Percentiles rank a stretch among this genome's conserved stretches.
Evolutionary conservation across 2,888 invertebrate genomes (phyloP).

Genomic region (Coelogynopora nodosa): DNA sequence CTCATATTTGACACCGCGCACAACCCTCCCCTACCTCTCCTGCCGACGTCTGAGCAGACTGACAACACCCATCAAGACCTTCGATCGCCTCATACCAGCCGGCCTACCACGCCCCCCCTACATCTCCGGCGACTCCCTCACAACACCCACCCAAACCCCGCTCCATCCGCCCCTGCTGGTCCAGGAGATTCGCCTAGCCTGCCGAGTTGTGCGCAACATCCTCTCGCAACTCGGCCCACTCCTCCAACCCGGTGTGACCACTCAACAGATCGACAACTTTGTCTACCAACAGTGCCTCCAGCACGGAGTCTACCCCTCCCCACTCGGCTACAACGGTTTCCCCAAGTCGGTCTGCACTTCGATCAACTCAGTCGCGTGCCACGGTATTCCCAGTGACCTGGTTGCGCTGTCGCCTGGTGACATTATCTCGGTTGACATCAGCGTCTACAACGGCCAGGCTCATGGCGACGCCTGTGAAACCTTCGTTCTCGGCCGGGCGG

Average conservation of each 20-base stretch:
- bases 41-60: no score
- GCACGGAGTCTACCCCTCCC: slow-evolving; percentile 77
- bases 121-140: no score
- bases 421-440: slow-evolving; percentile 83
- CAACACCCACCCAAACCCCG: not conserved
- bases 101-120: not conserved
- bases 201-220: not conserved
- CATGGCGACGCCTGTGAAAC: slow-evolving; percentile 90
- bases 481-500: slow-evolving; percentile 73
- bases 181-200: not conserved
- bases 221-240: not conserved
- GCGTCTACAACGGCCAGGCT: slow-evolving; percentile 74
- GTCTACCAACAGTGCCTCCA: slow-evolving; percentile 64
- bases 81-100: no score
- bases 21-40: no score
- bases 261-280: slow-evolving; percentile 76
- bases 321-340: slow-evolving; percentile 76
- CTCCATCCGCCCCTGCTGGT: not conserved
- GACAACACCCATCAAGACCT: no score
- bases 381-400: slow-evolving; percentile 84
- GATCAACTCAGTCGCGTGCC: slow-evolving; percentile 83
- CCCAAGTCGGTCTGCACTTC: slow-evolving; percentile 87
- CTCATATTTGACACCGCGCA: no score
- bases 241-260: slow-evolving; percentile 68
- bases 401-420: slow-evolving; percentile 75